These are phyloP conservation scores for Kradibia gibbosae DNA, from an alignment of 1,140 invertebrate genomes.

Conservation along the genomic window DNA sequence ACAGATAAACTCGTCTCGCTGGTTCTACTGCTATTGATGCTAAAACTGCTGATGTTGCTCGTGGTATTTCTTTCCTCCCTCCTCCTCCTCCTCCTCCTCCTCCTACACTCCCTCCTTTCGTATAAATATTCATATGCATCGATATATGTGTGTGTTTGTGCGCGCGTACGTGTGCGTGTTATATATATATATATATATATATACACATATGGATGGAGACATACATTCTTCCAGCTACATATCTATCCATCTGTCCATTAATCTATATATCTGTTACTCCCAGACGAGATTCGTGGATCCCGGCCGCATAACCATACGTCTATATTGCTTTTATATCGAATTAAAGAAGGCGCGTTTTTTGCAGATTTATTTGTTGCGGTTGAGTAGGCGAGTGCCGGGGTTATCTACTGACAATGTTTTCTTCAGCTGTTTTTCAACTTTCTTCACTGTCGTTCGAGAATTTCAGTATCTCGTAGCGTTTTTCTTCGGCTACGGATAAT, in stretches of 20 bases:
- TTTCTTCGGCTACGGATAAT: neutral
- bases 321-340: neutral
- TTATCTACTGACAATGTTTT: neutral
- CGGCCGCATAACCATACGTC: neutral
- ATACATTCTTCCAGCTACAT: no score
- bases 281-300: no score
- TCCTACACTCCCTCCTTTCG: neutral
- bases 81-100: slow-evolving; percentile 11
- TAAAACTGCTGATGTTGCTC: neutral
- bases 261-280: no score
- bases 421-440: neutral
- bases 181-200: no score
- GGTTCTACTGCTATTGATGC: slow-evolving; percentile 35
- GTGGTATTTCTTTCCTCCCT: slow-evolving; percentile 28
- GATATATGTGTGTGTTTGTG: no score
- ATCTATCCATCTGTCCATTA: no score
- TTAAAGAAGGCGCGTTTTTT: neutral
- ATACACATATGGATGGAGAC: no score
- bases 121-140: no score
- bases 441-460: neutral
- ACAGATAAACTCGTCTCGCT: slow-evolving; percentile 45
- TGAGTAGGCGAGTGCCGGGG: neutral
- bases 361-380: slow-evolving; percentile 1
- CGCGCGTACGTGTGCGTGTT: no score
- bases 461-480: neutral